These are phyloP conservation scores for Manis pentadactyla DNA, from an alignment of 2,797 vertebrate species.

Conservation along the genomic window DNA sequence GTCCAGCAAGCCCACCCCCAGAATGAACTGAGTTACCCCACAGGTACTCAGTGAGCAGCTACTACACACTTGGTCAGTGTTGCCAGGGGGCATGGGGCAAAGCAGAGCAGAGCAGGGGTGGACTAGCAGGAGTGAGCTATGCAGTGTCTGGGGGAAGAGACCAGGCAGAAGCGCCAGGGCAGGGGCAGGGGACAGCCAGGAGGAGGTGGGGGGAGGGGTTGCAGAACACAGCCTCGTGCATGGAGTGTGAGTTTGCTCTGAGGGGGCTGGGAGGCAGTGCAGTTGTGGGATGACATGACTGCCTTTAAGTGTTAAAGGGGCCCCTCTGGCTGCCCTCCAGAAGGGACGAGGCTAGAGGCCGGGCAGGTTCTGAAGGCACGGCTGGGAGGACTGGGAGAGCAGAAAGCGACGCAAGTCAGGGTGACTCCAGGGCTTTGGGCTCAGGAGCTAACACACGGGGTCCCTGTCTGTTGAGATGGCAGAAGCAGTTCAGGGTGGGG, in stretches of 20 bases:
- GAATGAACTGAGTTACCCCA: background rate
- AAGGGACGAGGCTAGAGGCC: background rate
- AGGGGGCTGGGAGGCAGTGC: background rate
- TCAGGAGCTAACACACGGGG: background rate
- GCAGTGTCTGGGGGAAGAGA: background rate
- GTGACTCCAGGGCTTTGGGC: background rate
- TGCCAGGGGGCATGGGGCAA: rapidly evolving
- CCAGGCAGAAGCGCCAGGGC: background rate
- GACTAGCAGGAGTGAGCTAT: too few species aligned
- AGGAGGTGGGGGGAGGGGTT: background rate
- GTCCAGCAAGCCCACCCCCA: background rate
- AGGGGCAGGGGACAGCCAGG: background rate
- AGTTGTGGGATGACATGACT: background rate
- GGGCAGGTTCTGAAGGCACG: background rate
- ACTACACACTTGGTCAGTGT: background rate
- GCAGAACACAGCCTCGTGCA: rapidly evolving
- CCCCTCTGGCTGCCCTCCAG: background rate
- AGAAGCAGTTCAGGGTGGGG: too few species aligned
- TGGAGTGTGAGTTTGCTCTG: background rate
- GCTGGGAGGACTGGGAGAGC: background rate
- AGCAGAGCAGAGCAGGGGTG: background rate
- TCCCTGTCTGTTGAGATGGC: background rate
- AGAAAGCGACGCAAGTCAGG: background rate
- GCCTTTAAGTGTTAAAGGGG: background rate
- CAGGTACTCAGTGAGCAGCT: background rate